Conservation (phyloP, 1,140 invertebrate genomes). For the Drosophila kurseongensis region DNA sequence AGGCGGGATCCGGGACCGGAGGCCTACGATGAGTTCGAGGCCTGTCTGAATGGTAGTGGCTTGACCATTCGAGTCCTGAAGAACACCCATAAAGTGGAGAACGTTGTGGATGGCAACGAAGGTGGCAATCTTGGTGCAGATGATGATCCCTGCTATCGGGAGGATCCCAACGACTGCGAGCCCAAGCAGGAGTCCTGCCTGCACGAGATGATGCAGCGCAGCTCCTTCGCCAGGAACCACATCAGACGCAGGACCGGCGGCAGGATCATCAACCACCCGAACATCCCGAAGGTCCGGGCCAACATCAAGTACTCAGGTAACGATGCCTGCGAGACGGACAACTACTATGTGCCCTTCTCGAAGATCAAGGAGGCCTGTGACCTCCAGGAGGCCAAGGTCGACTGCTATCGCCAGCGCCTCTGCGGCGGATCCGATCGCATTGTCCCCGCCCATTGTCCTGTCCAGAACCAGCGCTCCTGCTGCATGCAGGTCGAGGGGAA, state of each 20-base stretch:
- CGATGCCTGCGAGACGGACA: conserved; percentile 66
- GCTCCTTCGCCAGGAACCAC: conserved; percentile 70
- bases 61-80: conserved; percentile 79
- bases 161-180: conserved; percentile 29
- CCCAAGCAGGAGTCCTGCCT: conserved; percentile 31
- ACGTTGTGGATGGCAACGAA: conserved; percentile 56
- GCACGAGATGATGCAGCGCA: conserved; percentile 68
- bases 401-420: conserved; percentile 67
- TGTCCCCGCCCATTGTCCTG: conserved; percentile 27
- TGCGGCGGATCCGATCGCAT: conserved; percentile 36
- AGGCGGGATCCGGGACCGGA: conserved; percentile 71
- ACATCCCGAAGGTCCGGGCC: conserved; percentile 74
- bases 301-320: conserved; percentile 82
- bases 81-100: conserved; percentile 78
- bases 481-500: conserved; percentile 73
- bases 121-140: conserved; percentile 22
- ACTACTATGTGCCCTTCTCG: conserved; percentile 75
- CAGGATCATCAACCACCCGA: conserved; percentile 71
- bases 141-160: conserved; percentile 50
- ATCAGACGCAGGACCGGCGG: conserved; percentile 73
- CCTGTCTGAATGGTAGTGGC: conserved; percentile 80
- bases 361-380: conserved; percentile 74
- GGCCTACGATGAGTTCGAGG: conserved; percentile 83
- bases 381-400: conserved; percentile 55
- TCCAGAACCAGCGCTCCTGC: conserved; percentile 51